Conservation (phyloP, 64 coral and sea anemone genomes). For the Dendronephthya gigantea region DNA sequence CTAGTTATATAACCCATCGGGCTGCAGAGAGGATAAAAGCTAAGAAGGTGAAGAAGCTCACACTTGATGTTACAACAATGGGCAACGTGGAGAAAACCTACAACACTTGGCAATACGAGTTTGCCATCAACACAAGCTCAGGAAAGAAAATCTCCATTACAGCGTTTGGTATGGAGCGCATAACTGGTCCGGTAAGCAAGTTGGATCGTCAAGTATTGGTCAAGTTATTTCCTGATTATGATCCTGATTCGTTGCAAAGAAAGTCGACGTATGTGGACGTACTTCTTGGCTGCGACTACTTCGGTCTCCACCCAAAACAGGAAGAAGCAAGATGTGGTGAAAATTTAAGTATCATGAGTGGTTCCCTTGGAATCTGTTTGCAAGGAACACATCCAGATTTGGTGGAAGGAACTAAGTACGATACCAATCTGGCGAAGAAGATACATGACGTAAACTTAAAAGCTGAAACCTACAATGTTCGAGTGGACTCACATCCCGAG, state of each 20-base stretch:
- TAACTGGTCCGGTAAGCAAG: background rate
- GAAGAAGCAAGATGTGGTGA: background rate
- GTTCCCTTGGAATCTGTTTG: background rate
- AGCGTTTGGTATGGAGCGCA: background rate
- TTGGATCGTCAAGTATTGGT: background rate
- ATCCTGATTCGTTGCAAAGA: background rate
- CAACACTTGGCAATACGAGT: background rate
- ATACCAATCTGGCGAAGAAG: background rate
- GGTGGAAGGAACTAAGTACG: background rate
- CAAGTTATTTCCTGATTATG: background rate
- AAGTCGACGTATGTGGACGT: background rate
- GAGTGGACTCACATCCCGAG: background rate
- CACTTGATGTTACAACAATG: background rate
- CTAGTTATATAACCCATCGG: background rate
- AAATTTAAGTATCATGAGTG: constrained; percentile 6
- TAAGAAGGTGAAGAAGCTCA: background rate
- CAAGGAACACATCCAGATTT: background rate
- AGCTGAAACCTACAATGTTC: background rate
- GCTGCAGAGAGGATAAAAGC: background rate
- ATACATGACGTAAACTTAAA: background rate
- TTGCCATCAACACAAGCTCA: background rate
- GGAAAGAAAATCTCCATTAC: background rate
- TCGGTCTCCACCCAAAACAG: background rate
- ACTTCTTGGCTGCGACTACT: background rate
- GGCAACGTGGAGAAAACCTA: background rate